Evolutionary conservation across 2,888 invertebrate genomes (phyloP).

Genomic region (Microchrysa polita): DNA sequence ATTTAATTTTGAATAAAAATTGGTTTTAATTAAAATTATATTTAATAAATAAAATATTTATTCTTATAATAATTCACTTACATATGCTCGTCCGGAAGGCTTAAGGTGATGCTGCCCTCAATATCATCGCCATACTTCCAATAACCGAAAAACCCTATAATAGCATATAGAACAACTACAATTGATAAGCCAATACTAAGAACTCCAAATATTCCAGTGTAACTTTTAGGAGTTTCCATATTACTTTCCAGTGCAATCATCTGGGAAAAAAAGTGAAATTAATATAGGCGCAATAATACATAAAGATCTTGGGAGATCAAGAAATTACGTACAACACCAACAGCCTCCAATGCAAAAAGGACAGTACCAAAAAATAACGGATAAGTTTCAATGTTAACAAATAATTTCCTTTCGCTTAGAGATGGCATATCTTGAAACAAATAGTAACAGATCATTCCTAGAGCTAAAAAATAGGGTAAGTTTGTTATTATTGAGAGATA

Average conservation of each 20-base stretch:
- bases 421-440: slow-evolving; percentile 72
- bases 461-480: slow-evolving; percentile 61
- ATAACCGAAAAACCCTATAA: slow-evolving; percentile 86
- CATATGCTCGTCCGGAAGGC: slow-evolving; percentile 73
- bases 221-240: slow-evolving; percentile 84
- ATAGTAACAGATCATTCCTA: slow-evolving; percentile 79
- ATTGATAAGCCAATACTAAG: slow-evolving; percentile 83
- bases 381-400: slow-evolving; percentile 68
- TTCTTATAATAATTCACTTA: too few relatives aligned
- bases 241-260: slow-evolving; percentile 90
- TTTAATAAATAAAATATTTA: too few relatives aligned
- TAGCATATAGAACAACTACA: slow-evolving; percentile 79
- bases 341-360: slow-evolving; percentile 87
- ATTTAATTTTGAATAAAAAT: too few relatives aligned
- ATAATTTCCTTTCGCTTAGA: slow-evolving; percentile 64
- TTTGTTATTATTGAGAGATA: too few relatives aligned
- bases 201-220: slow-evolving; percentile 80
- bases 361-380: slow-evolving; percentile 91
- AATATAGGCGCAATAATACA: neutral
- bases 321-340: slow-evolving; percentile 74
- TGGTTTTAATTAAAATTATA: too few relatives aligned
- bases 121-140: slow-evolving; percentile 78
- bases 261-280: slow-evolving; percentile 67
- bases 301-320: too few relatives aligned
- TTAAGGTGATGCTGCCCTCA: slow-evolving; percentile 81